Base-by-base conservation (phyloP, 2,888 invertebrate genomes). In the Cetonia aurata region DNA sequence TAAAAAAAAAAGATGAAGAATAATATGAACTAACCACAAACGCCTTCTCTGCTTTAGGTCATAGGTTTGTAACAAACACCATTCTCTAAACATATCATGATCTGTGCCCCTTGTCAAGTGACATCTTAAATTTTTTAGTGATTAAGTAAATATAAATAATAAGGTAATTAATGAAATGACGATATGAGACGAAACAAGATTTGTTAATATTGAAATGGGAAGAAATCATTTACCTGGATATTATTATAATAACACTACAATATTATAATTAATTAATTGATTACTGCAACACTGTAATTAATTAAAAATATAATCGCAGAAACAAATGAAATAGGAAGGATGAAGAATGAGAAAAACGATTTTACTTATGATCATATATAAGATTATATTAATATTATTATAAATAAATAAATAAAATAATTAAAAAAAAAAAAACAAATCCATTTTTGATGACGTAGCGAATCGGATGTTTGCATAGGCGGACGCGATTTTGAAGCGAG, bases 61-160 rank as follows among this genome's bases (percentile, higher is more conserved):
- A 84, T 84, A 84, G 83, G 83, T 82, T 83, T 82, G 85, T 87
- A 87, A 88, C 89, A 89, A 90, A 89, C 88, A 87, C 89, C 89
- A 89, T 88, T 88, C 89, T 90, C 90, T 89, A 91, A 90, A 91
- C 91, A 91, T 91, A 91, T 91, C 91, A 91, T 86, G 89, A 89
- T 89, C 89, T 90, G 91, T 91, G 91, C 91, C 91, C 91, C 90
- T 89, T 89, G 89, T 89, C 89, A 86, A 86, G 86, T 86, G 86
- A 86, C 85, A 85, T 85, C 85, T 86, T 86, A 86, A 86, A 86
- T 84, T 84, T 59, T 78, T 83, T 85, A 84, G 82, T 80, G 83
- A 83, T 83, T 84, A 83, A 78, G 81, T 80, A 79, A 25, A 4
- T n/a, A n/a, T 25, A 25, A 25, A 25, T 25, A 25, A 25, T 25